Evolutionary conservation across 2,888 invertebrate genomes (phyloP).

Genomic region (Yponomeuta evonymella): DNA sequence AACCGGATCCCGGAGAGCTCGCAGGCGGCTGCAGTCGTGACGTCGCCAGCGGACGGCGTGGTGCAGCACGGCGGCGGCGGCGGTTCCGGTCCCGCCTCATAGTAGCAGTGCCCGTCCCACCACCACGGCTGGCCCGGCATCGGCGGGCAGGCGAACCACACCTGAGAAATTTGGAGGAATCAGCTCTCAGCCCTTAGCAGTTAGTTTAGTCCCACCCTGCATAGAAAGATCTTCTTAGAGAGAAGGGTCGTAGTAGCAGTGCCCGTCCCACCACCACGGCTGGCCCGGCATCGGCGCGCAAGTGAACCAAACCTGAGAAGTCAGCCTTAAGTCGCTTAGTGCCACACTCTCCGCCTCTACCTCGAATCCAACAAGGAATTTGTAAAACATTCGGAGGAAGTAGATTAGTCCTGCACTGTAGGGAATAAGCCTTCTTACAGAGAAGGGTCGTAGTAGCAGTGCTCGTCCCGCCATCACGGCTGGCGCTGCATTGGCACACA

Average conservation of each 20-base stretch:
- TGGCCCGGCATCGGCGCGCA: slow-evolving; percentile 43
- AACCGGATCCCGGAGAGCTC: no score
- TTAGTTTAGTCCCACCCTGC: neutral
- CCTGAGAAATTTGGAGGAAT: slow-evolving; percentile 26
- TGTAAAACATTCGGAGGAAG: slow-evolving; percentile 28
- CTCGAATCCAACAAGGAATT: no score
- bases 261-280: neutral
- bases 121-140: slow-evolving; percentile 55
- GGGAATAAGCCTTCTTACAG: neutral
- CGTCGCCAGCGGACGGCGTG: neutral
- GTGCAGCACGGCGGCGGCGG: neutral
- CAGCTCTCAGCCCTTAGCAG: no score
- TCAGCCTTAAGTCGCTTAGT: no score
- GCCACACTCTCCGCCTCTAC: neutral
- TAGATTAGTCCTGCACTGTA: neutral
- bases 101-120: slow-evolving; percentile 64
- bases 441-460: no score
- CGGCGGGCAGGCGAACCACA: slow-evolving; percentile 42
- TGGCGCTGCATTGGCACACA: slow-evolving; percentile 42
- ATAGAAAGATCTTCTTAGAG: neutral
- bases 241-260: neutral
- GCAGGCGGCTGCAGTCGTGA: neutral
- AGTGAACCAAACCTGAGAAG: slow-evolving; percentile 38
- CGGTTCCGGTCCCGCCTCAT: slow-evolving; percentile 25
- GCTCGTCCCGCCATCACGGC: neutral